Conservation (phyloP, 1,140 invertebrate species). For the Aphis gossypii region DNA sequence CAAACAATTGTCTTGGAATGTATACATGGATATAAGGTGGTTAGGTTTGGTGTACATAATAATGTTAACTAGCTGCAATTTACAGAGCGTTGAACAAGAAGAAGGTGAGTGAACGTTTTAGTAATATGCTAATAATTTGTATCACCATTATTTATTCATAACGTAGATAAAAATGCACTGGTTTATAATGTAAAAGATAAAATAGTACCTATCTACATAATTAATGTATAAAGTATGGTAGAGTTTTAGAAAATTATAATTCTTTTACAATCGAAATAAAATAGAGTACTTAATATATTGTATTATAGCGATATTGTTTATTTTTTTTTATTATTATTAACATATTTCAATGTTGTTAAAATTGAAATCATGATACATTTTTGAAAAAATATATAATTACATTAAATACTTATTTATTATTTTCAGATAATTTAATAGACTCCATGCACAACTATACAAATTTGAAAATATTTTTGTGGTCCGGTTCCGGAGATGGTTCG, state of each 20-base stretch:
- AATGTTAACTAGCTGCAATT: conserved; percentile 60
- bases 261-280: background rate
- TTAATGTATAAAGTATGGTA: background rate
- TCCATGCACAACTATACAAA: conserved; percentile 64
- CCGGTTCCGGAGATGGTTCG: conserved; percentile 78
- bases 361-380: background rate
- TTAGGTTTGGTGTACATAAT: conserved; percentile 35
- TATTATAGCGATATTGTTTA: background rate
- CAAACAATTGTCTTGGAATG: conserved; percentile 39
- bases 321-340: background rate
- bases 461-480: conserved; percentile 86
- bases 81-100: conserved; percentile 36
- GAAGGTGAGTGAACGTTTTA: background rate
- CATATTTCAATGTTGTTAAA: background rate
- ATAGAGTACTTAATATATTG: background rate
- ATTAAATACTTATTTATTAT: background rate
- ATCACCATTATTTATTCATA: background rate
- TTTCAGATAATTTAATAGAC: conserved; percentile 59
- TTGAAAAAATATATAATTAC: background rate
- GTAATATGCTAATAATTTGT: background rate
- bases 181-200: background rate
- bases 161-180: background rate
- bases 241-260: background rate
- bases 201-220: background rate
- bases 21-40: conserved; percentile 54